Evolutionary conservation across 2,113 vertebrate species (phyloP).

Genomic region (Notothenia coriiceps): DNA sequence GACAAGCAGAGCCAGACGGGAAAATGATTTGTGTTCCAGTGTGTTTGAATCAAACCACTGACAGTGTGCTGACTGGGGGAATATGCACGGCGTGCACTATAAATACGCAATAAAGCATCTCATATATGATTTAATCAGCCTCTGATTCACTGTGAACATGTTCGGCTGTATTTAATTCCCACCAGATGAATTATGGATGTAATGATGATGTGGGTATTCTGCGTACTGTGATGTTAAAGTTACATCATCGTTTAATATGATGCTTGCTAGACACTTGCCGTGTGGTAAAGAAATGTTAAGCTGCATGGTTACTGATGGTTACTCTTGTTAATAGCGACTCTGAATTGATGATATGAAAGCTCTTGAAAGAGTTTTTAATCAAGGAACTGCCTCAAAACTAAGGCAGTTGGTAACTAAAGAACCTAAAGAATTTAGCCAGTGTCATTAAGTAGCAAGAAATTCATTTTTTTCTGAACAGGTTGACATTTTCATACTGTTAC

Average conservation of each 20-base stretch:
- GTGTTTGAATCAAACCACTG: slow-evolving; percentile 69
- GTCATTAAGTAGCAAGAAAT: background rate
- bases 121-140: slow-evolving; percentile 64
- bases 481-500: background rate
- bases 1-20: slow-evolving; percentile 62
- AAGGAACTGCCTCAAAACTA: background rate
- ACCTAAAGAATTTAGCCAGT: background rate
- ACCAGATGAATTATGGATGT: slow-evolving; percentile 45
- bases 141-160: slow-evolving; percentile 33
- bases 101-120: slow-evolving; percentile 47
- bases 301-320: background rate
- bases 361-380: background rate
- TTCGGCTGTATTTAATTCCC: slow-evolving; percentile 37
- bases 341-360: background rate
- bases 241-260: background rate
- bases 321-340: background rate
- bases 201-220: slow-evolving; percentile 4
- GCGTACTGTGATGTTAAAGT: background rate
- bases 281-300: background rate
- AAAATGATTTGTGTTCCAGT: slow-evolving; percentile 68
- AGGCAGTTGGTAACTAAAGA: background rate
- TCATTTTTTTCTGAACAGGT: background rate
- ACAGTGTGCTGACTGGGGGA: slow-evolving; percentile 55
- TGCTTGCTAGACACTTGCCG: background rate
- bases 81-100: slow-evolving; percentile 38